Evolutionary conservation across 2,888 invertebrate species (phyloP).

Genomic region (Pharmacophagus antenor): DNA sequence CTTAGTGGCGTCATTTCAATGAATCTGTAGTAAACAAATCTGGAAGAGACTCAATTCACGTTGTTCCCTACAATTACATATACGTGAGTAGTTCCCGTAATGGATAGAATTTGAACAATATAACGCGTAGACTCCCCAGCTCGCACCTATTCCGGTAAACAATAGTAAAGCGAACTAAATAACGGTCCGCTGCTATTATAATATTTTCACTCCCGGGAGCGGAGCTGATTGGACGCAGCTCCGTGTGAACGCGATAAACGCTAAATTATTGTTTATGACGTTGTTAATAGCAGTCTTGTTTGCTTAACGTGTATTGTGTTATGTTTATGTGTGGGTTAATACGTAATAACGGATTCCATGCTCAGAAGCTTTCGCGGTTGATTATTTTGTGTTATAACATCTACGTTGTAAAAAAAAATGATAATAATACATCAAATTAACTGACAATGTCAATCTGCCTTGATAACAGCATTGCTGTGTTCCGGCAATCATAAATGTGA

Average conservation of each 20-base stretch:
- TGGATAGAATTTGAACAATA: background rate
- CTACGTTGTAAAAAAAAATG: background rate
- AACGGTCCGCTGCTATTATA: slow-evolving; percentile 38
- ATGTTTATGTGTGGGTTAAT: slow-evolving; percentile 22
- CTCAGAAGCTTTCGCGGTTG: slow-evolving; percentile 66
- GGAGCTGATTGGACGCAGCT: slow-evolving; percentile 58
- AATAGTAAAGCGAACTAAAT: slow-evolving; percentile 34
- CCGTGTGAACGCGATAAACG: slow-evolving; percentile 48
- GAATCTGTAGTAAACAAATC: too few relatives aligned
- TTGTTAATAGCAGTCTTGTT: slow-evolving; percentile 42
- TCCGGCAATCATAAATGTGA: too few relatives aligned
- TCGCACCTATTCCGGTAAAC: slow-evolving; percentile 20
- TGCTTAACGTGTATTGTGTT: slow-evolving; percentile 23
- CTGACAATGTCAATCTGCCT: too few relatives aligned
- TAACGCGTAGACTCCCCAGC: background rate
- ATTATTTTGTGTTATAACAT: slow-evolving; percentile 44
- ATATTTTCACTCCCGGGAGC: slow-evolving; percentile 52
- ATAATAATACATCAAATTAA: background rate
- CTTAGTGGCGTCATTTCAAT: too few relatives aligned
- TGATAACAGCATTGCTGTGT: too few relatives aligned
- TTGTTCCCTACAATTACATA: too few relatives aligned
- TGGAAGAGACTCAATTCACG: too few relatives aligned
- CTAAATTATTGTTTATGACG: slow-evolving; percentile 45
- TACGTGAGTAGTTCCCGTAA: background rate
- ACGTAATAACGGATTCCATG: slow-evolving; percentile 48